Evolutionary conservation across 1,140 invertebrate species (phyloP), one percentile per base, ranked within the genome.

Genomic region (Lucilia sericata): DNA sequence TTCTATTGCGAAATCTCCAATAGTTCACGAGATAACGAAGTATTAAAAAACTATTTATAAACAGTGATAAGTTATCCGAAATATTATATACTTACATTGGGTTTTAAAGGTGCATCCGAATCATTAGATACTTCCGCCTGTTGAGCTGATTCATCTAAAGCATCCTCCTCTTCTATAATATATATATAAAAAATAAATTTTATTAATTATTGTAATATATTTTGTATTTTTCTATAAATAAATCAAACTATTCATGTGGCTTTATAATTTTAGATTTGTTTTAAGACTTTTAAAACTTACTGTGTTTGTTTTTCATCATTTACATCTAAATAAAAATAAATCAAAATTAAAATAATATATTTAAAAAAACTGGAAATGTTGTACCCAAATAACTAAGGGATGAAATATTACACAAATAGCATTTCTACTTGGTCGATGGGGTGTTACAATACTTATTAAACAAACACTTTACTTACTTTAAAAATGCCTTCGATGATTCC

Each of bases 151-250:
- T 90, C 89, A 81, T 90, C 89, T 51, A 86, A 84, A 10, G 88
- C 88, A 74, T 90, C 89, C 83, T 90, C 89, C 82, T 90, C 89
- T 88, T 90, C 89, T 90, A 87, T n/a, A n/a, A n/a, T n/a, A n/a
- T 12, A 82, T 80, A 42, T 60, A 21, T 1, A 70, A 2, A 36
- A 36, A 14, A 34, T 10, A 82, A 65, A 25, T 21, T 82, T 82
- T 36, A 34, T 82, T 82, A 19, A 51, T 13, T 34, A 42, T 42
- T 42, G 42, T 10, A 42, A 42, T 42, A 42, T 36, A 25, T 65
- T 82, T 82, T 55, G 42, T 5, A 13, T 5, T 78, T 36, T 19
- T 36, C 0, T 34, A n/a, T n/a, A 36, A 21, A 70, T 10, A 21
- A 25, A 2, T 70, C 21, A 70, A 70, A 70, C 1, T 9, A 21